These are phyloP conservation scores for Merops nubicus DNA, from an alignment of 2,113 vertebrate genomes.

Conservation along the genomic window DNA sequence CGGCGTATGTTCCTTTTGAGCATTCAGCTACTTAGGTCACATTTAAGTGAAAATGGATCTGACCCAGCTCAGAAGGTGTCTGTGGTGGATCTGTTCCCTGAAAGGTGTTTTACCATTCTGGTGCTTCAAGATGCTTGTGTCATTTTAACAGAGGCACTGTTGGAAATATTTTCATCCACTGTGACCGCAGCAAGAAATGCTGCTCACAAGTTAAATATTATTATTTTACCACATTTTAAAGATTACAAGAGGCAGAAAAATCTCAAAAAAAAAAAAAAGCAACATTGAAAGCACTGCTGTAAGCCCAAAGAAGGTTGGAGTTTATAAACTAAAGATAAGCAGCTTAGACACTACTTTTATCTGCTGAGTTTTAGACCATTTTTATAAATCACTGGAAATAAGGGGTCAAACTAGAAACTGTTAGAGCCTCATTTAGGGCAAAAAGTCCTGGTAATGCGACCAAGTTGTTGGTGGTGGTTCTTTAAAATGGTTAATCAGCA, in stretches of 20 bases:
- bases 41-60: constrained; percentile 38
- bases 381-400: constrained; percentile 28
- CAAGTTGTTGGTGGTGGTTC: neutral
- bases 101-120: constrained; percentile 46
- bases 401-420: neutral
- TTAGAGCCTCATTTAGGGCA: neutral
- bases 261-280: neutral
- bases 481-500: neutral
- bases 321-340: constrained; percentile 39
- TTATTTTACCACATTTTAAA: neutral
- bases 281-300: neutral
- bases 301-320: neutral
- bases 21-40: constrained; percentile 23
- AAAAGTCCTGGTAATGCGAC: neutral
- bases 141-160: constrained; percentile 9
- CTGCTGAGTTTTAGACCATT: constrained; percentile 11
- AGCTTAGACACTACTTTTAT: constrained; percentile 23
- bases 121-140: neutral
- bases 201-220: neutral
- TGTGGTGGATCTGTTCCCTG: constrained; percentile 14
- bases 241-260: neutral
- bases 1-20: neutral
- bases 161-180: constrained; percentile 16
- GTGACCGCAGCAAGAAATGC: neutral
- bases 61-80: constrained; percentile 9